Percentiles rank a stretch among this genome's conserved stretches.
phyloP scores from a whole-genome alignment of 2,113 vertebrate species.

The Theristicus caerulescens region DNA sequence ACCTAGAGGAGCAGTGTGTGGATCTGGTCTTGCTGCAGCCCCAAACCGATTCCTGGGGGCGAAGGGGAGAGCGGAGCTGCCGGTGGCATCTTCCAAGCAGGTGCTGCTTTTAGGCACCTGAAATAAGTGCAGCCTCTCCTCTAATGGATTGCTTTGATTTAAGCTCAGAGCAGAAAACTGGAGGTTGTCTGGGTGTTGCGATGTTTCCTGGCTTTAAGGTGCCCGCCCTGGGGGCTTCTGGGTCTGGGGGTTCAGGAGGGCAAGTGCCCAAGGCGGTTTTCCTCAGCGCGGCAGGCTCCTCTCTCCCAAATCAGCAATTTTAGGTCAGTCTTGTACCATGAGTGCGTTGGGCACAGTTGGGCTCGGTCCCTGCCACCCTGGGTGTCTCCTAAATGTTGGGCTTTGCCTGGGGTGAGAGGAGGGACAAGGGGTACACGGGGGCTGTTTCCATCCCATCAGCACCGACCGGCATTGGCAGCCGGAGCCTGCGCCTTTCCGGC shows the following conservation, averaged over 20 bases:
- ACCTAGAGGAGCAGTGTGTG: not conserved
- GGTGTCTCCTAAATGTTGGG: not conserved
- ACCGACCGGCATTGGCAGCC: not conserved
- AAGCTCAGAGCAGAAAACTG: fast-evolving
- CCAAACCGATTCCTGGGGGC: fast-evolving
- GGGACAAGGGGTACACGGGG: fast-evolving
- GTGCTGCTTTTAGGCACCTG: not conserved
- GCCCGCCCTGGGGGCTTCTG: not conserved
- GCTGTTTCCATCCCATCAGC: fast-evolving
- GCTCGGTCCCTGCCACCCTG: not conserved
- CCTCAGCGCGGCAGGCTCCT: not conserved
- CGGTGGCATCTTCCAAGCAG: not conserved
- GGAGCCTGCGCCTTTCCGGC: not conserved
- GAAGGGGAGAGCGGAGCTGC: not conserved
- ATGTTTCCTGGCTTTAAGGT: not conserved
- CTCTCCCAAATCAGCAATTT: fast-evolving
- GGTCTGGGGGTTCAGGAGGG: not conserved
- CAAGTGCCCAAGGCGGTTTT: fast-evolving
- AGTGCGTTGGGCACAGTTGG: fast-evolving
- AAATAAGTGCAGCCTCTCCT: fast-evolving
- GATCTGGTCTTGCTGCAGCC: not conserved
- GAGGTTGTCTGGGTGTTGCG: not conserved
- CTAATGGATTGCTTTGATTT: fast-evolving
- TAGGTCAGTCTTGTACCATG: fast-evolving
- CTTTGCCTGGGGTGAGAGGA: not conserved